phyloP scores from a whole-genome alignment of 2,888 invertebrate species.

The Teleogryllus oceanicus region DNA sequence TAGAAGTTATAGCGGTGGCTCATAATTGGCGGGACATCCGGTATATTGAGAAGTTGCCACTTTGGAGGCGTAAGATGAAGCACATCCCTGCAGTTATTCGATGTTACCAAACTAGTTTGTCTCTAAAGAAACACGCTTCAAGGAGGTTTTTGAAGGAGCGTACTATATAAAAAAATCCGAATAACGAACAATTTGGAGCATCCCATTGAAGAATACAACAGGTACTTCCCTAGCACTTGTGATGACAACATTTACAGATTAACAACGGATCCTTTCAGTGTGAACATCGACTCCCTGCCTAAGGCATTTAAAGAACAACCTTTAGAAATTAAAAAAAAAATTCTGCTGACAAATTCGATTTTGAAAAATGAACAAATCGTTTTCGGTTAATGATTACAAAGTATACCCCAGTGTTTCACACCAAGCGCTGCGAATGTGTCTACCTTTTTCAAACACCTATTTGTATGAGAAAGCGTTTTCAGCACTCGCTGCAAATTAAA shows the following conservation, averaged over 20 bases:
- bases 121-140: background rate
- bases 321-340: background rate
- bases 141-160: background rate
- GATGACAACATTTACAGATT: constrained; percentile 21
- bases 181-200: background rate
- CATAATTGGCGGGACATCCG: too few species aligned
- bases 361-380: background rate
- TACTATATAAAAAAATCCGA: too few species aligned
- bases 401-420: background rate
- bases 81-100: background rate
- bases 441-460: constrained; percentile 2
- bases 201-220: background rate
- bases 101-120: background rate
- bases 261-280: constrained; percentile 3
- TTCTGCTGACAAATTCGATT: background rate
- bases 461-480: constrained; percentile 11
- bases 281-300: background rate
- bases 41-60: too few species aligned
- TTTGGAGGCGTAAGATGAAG: background rate
- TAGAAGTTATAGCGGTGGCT: too few species aligned
- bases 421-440: background rate
- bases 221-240: background rate
- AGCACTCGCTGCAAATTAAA: background rate
- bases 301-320: background rate
- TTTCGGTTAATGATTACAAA: background rate